Conservation (phyloP, 2,888 invertebrate species). For the Diachrysia chrysitis region DNA sequence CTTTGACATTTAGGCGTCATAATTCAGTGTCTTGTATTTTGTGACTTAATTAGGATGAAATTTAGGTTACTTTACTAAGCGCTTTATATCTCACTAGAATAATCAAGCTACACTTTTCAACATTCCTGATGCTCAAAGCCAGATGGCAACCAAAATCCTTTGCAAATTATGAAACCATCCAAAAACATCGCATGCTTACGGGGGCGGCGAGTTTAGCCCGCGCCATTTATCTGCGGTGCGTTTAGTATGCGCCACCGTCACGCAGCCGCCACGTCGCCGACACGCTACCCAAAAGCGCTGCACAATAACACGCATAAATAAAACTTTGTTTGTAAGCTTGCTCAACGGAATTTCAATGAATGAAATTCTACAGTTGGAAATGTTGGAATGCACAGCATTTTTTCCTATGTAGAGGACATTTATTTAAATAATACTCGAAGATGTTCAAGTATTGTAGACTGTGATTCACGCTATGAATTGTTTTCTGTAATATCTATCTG, state of each 20-base stretch:
- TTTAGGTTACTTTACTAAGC: too few species aligned
- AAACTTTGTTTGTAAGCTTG: constrained; percentile 39
- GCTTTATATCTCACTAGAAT: too few species aligned
- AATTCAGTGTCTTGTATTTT: too few species aligned
- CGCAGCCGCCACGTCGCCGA: constrained; percentile 36
- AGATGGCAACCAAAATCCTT: constrained; percentile 36
- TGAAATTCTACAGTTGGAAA: constrained; percentile 45
- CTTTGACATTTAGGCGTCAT: too few species aligned
- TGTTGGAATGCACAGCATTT: constrained; percentile 31
- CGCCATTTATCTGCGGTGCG: constrained; percentile 53
- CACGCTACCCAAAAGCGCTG: constrained; percentile 30
- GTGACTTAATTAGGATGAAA: too few species aligned
- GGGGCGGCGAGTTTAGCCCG: constrained; percentile 42
- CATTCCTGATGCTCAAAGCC: constrained; percentile 20
- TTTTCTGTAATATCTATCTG: constrained; percentile 1
- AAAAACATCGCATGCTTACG: constrained; percentile 46
- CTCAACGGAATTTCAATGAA: constrained; percentile 53
- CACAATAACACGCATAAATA: constrained; percentile 54
- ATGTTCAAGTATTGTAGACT: constrained; percentile 11
- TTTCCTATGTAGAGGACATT: constrained; percentile 20
- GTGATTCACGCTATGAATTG: constrained; percentile 13
- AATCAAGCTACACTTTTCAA: constrained; percentile 10
- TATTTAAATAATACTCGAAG: constrained; percentile 13
- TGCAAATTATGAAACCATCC: constrained; percentile 46
- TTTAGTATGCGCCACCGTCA: constrained; percentile 46